phyloP scores from a whole-genome alignment of 2,797 vertebrate species.

The Enteromius unitaeniatus region DNA sequence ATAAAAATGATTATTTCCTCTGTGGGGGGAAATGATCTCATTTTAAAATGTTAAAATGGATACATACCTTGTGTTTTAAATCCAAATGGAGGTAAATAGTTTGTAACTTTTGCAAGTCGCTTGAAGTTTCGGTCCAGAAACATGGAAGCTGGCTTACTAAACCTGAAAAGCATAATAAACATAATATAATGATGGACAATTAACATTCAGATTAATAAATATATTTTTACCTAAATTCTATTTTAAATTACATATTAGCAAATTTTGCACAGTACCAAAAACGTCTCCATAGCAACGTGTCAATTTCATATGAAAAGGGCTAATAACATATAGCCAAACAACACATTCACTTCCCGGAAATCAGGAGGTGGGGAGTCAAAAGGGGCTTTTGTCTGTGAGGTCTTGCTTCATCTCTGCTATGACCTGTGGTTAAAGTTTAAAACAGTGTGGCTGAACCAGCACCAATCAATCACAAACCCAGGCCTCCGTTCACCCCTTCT shows the following conservation, averaged over 20 bases:
- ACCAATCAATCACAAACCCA: constrained; percentile 60
- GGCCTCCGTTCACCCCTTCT: constrained; percentile 26
- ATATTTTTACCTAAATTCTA: background rate
- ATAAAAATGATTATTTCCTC: background rate
- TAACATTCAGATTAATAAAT: background rate
- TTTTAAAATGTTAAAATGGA: background rate
- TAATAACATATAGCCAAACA: background rate
- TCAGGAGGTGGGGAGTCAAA: constrained; percentile 30
- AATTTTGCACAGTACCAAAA: background rate
- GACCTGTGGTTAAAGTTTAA: constrained; percentile 58
- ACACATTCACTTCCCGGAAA: constrained; percentile 18
- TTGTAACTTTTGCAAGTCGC: constrained; percentile 82
- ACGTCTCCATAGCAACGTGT: background rate
- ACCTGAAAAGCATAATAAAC: constrained; percentile 74
- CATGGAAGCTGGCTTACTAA: constrained; percentile 87
- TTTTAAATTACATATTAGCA: background rate
- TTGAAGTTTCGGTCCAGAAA: constrained; percentile 90
- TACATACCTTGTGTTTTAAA: constrained; percentile 90
- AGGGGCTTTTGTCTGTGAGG: constrained; percentile 32
- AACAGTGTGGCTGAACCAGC: constrained; percentile 42
- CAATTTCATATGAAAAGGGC: background rate
- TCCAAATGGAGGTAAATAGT: constrained; percentile 89
- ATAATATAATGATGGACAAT: constrained; percentile 13
- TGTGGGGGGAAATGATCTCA: background rate
- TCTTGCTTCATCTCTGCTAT: constrained; percentile 42